Conservation (phyloP, 1,140 invertebrate genomes). For the Lanistes nyassanus region DNA sequence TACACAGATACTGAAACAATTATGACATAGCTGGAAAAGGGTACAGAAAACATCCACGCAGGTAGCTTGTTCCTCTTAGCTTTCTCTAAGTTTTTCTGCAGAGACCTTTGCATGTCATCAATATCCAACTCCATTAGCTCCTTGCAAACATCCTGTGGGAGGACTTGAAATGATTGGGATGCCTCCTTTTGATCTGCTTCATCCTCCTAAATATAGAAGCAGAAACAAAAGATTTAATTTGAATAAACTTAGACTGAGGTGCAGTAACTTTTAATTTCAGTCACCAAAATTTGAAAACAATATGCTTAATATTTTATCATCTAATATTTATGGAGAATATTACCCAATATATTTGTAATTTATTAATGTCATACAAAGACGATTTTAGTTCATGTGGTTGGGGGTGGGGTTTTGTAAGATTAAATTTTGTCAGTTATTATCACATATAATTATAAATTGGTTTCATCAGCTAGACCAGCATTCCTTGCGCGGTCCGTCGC, state of each 20-base stretch:
- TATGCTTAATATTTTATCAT: neutral
- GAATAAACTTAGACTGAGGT: neutral
- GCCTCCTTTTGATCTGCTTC: slow-evolving; percentile 47
- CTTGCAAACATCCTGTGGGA: slow-evolving; percentile 52
- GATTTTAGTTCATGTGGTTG: too few species aligned
- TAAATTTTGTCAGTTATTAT: too few species aligned
- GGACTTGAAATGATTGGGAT: slow-evolving; percentile 52
- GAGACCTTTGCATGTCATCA: slow-evolving; percentile 55
- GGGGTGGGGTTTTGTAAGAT: too few species aligned
- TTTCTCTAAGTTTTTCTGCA: neutral
- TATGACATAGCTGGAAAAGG: neutral
- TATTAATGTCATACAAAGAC: too few species aligned
- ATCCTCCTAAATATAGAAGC: slow-evolving; percentile 46
- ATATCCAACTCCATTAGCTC: slow-evolving; percentile 48
- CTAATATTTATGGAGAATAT: too few species aligned
- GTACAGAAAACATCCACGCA: neutral
- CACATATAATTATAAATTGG: too few species aligned
- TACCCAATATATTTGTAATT: too few species aligned
- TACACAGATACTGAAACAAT: neutral
- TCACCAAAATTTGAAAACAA: neutral
- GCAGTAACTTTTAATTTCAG: neutral
- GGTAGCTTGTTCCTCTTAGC: too few species aligned
- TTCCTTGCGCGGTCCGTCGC: too few species aligned
- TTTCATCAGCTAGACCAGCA: too few species aligned
- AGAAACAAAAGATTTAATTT: neutral